Conservation (phyloP, 2,113 vertebrate genomes). For the Taurulus bubalis region DNA sequence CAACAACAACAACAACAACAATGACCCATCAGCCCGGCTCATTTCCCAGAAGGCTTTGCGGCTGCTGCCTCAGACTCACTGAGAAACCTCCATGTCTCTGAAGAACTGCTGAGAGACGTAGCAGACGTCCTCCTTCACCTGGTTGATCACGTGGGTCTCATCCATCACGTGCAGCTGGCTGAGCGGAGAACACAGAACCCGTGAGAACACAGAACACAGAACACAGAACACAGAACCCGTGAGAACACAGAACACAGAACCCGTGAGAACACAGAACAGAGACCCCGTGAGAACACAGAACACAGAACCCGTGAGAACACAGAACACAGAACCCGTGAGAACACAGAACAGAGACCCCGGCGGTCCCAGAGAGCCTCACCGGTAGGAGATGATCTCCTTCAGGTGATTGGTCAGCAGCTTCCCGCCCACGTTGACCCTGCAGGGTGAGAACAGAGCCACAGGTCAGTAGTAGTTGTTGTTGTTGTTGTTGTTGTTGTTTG, state of each 20-base stretch:
- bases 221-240: no score
- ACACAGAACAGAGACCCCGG: no score
- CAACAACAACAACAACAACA: conserved; percentile 40
- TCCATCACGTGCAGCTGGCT: conserved; percentile 99
- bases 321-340: no score
- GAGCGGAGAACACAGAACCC: no score
- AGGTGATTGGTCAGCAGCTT: conserved; percentile 98
- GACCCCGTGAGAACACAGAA: no score
- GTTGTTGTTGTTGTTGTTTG: accelerated
- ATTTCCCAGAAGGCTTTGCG: background rate
- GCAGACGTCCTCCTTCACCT: conserved; percentile 99
- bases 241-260: no score
- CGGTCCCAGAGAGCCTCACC: no score
- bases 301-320: no score
- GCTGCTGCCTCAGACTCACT: conserved; percentile 87
- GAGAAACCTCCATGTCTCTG: conserved; percentile 94
- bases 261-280: no score
- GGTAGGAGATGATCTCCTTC: conserved; percentile 98
- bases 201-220: no score
- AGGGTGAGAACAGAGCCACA: conserved; percentile 3
- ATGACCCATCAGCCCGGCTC: background rate
- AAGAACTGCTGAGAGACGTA: conserved; percentile 97
- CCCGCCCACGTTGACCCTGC: conserved; percentile 97
- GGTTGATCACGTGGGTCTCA: conserved; percentile 97
- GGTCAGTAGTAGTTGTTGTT: background rate